Conservation (phyloP, 2,888 invertebrate genomes). For the Euspilapteryx auroguttella region DNA sequence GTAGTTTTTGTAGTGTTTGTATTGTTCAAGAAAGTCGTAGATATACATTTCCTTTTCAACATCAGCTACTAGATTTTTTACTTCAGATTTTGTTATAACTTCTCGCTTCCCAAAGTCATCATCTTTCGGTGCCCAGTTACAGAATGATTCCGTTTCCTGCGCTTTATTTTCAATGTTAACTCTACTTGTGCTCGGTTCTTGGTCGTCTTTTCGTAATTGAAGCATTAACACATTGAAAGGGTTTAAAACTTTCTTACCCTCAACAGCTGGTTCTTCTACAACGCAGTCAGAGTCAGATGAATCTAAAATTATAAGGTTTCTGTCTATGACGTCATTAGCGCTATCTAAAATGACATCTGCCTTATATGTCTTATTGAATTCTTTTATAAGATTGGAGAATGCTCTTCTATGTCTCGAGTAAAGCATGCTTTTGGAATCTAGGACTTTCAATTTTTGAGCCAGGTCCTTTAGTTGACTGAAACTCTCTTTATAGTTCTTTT, state of each 20-base stretch:
- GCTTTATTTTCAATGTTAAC: constrained; percentile 4
- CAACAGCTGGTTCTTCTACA: constrained; percentile 14
- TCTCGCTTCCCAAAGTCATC: constrained; percentile 34
- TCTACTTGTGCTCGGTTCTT: constrained; percentile 1
- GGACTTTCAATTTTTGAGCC: constrained; percentile 21
- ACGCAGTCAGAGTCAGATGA: constrained; percentile 32
- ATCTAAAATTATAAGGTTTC: constrained; percentile 23
- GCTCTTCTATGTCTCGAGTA: constrained; percentile 28
- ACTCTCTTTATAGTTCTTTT: constrained; percentile 16
- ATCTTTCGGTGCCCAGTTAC: neutral
- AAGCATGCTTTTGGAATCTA: constrained; percentile 19
- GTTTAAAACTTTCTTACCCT: constrained; percentile 28
- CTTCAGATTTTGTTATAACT: constrained; percentile 14
- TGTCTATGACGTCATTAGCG: constrained; percentile 24
- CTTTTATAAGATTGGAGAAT: constrained; percentile 30
- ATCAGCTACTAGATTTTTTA: constrained; percentile 14
- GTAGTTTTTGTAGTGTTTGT: constrained; percentile 14
- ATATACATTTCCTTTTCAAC: constrained; percentile 21
- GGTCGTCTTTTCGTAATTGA: constrained; percentile 8
- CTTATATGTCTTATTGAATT: constrained; percentile 33
- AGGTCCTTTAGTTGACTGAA: constrained; percentile 21
- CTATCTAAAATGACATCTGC: constrained; percentile 28
- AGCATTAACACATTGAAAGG: constrained; percentile 37
- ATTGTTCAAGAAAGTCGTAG: constrained; percentile 23
- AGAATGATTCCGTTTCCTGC: neutral